Base-by-base conservation (phyloP, 1,140 invertebrate species). In the Phenacoccus solenopsis region DNA sequence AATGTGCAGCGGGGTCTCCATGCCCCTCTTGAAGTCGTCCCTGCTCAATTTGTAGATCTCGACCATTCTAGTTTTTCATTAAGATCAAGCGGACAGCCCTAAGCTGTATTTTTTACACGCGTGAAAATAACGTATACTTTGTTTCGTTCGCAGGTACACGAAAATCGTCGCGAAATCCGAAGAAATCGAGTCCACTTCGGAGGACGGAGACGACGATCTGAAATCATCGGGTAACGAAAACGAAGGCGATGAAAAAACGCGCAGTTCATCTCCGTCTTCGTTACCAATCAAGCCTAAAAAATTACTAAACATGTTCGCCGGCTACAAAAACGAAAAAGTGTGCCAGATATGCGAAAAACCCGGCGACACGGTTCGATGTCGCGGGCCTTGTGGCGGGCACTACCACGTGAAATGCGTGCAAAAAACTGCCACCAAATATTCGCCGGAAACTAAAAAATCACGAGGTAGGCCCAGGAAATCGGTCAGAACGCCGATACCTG, bases 331-430 rank as follows among this genome's bases (percentile, higher is more conserved):
- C 25, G 59, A 69, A 22, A 69, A 69, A 74, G 84, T 88, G 12
- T 89, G 87, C 75, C 84, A 87, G 70, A 84, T 87, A 69, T 88
- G 86, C 72, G 84, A 86, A 71, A 82, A 80, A 75, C 77, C 82
- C 5, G 82, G 81, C 0, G 82, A 84, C 69, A 76, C 88, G 12
- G 79, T 86, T 0, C 83, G 86, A 74, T 89, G 87, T 74, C 86
- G 84, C 76, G 84, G 85, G 1, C 74, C 74, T 3, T 86, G 85
- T 73, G 75, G 77, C 72, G 78, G 78, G 0, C 80, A 79, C 74
- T 85, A 80, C 73, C 84, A 86, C 74, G 57, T 78, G 7, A 76
- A 79, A n/a, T 85, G 84, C 73, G 70, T 77, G 13, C 69, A 76
- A 5, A 77, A 77, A 74, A 56, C 25, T 7, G 21, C 28, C 22